Conservation (phyloP, 2,797 vertebrate species). For the Craterocephalus amniculus region DNA sequence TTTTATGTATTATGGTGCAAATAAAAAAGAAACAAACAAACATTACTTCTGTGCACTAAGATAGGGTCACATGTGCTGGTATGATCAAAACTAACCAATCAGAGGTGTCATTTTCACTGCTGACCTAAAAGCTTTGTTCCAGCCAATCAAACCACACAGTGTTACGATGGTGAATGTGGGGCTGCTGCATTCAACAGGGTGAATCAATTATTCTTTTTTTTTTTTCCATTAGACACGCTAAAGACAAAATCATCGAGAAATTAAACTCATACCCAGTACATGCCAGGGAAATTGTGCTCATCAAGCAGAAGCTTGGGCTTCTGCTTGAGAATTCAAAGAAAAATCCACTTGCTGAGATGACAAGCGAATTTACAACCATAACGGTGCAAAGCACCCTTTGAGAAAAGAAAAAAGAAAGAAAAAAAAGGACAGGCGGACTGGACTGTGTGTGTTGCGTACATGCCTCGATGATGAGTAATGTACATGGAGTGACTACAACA, state of each 20-base stretch:
- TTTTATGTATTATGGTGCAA: no score
- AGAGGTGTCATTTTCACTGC: not conserved
- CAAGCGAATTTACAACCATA: slow-evolving; percentile 46
- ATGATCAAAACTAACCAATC: not conserved
- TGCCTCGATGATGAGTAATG: slow-evolving; percentile 72
- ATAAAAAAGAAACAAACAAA: no score
- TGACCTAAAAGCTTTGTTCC: not conserved
- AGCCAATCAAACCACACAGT: no score
- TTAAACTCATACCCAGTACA: not conserved
- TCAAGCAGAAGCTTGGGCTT: not conserved
- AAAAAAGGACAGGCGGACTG: slow-evolving; percentile 2
- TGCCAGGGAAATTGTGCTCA: not conserved
- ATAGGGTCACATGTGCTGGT: not conserved
- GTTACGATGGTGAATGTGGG: no score
- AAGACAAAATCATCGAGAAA: not conserved
- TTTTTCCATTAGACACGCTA: not conserved
- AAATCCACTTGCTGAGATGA: slow-evolving; percentile 21
- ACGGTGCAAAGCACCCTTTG: slow-evolving; percentile 7
- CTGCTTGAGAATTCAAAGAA: slow-evolving; percentile 12
- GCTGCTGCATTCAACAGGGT: not conserved
- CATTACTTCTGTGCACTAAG: no score
- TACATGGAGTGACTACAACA: slow-evolving; percentile 70
- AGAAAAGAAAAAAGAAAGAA: slow-evolving; percentile 19
- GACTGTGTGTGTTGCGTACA: slow-evolving; percentile 24
- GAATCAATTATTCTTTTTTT: not conserved